Conservation (phyloP, 2,113 vertebrate species). For the Microtus pennsylvanicus region DNA sequence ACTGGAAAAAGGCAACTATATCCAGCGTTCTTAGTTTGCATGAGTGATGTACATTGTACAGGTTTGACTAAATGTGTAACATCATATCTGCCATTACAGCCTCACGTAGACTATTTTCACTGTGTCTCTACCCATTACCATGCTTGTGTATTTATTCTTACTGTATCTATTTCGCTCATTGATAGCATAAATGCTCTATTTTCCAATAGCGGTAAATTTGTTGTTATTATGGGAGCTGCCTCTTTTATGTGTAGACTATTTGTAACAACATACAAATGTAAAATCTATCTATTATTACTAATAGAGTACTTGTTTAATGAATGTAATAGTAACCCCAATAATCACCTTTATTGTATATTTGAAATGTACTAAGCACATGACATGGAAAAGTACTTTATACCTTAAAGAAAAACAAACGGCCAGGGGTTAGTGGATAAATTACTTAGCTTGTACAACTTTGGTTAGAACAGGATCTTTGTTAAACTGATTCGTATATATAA, state of each 20-base stretch:
- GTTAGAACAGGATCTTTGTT: background rate
- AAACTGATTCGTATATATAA: background rate
- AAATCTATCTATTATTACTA: background rate
- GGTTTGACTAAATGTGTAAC: background rate
- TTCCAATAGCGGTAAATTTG: background rate
- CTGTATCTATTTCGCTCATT: background rate
- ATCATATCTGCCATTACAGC: background rate
- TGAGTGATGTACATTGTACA: background rate
- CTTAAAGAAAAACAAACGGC: background rate
- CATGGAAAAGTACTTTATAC: background rate
- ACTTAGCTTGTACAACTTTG: background rate
- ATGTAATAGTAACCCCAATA: background rate
- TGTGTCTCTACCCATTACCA: too few relatives aligned
- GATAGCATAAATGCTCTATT: background rate
- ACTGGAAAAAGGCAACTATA: background rate
- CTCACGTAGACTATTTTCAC: too few relatives aligned
- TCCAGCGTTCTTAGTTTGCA: background rate
- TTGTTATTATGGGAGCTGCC: background rate
- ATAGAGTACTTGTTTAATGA: background rate
- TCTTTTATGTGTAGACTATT: conserved; percentile 9
- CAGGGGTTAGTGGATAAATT: background rate
- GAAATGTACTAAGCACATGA: background rate
- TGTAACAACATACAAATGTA: background rate
- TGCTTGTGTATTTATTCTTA: too few relatives aligned
- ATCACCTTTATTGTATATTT: background rate